Evolutionary conservation across 1,140 invertebrate genomes (phyloP).

Genomic region (Propsilocerus akamusi): DNA sequence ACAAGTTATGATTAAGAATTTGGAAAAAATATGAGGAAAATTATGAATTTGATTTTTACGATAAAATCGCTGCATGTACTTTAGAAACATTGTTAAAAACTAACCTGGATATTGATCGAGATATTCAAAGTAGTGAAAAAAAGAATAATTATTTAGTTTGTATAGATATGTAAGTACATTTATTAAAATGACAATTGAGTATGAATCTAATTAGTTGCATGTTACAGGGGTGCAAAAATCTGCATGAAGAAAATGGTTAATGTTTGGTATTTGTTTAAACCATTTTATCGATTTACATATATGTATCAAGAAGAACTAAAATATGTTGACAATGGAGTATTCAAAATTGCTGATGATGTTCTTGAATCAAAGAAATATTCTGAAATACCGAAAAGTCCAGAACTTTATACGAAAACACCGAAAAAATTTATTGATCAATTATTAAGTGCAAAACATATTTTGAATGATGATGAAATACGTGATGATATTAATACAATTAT

Average conservation of each 20-base stretch:
- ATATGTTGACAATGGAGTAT: not conserved
- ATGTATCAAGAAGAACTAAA: too few species aligned
- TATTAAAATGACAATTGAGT: not conserved
- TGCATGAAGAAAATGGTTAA: not conserved
- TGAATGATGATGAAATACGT: conserved; percentile 13
- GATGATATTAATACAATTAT: conserved; percentile 22
- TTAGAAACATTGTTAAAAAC: not conserved
- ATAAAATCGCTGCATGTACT: not conserved
- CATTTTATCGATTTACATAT: too few species aligned
- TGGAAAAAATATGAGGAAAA: not conserved
- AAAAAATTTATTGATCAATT: not conserved
- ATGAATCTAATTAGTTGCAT: not conserved
- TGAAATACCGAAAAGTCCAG: too few species aligned
- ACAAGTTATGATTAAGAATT: not conserved
- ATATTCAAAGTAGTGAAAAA: not conserved
- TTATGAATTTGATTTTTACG: not conserved
- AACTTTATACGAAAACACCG: not conserved
- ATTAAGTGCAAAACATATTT: not conserved
- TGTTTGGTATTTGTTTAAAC: not conserved
- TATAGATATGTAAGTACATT: not conserved
- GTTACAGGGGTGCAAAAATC: not conserved
- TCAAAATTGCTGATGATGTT: not conserved
- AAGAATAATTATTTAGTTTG: not conserved
- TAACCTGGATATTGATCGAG: not conserved
- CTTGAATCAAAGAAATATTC: not conserved